A percentile compares a stretch with the other conserved stretches of the same genome.
phyloP scores from a whole-genome alignment of 2,888 invertebrate species.

The Calliopum simillimum region DNA sequence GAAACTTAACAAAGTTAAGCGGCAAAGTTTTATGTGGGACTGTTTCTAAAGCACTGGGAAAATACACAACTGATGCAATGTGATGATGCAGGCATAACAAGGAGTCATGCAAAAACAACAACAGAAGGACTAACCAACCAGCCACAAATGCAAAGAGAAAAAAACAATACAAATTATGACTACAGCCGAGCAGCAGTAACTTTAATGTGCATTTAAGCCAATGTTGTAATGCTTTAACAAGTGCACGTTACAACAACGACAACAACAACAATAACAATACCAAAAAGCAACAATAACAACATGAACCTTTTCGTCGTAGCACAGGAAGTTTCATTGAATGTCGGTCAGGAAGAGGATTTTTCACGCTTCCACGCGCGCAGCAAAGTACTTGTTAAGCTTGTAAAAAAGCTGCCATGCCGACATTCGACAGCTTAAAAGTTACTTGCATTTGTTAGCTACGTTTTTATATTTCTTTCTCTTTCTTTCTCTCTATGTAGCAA shows the following conservation, averaged over 20 bases:
- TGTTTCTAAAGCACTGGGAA: background rate
- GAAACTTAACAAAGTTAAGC: constrained; percentile 3
- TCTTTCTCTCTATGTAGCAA: background rate
- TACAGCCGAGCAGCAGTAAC: background rate
- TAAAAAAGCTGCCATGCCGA: background rate
- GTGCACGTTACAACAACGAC: background rate
- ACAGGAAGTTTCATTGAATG: constrained; percentile 3
- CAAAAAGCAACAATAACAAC: constrained; percentile 1
- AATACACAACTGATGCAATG: background rate
- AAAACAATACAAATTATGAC: too few species aligned
- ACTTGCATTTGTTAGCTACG: background rate
- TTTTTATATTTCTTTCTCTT: background rate
- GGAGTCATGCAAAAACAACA: background rate
- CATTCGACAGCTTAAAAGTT: background rate
- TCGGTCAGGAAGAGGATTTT: constrained; percentile 16
- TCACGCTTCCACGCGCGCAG: constrained; percentile 24
- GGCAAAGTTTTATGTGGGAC: background rate
- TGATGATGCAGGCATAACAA: background rate
- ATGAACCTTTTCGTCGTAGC: background rate
- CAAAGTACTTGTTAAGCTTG: background rate
- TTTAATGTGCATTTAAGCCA: background rate
- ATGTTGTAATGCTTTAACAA: background rate
- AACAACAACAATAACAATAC: background rate
- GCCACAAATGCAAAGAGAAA: too few species aligned
- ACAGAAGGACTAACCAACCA: background rate